Evolutionary conservation across 2,888 invertebrate genomes (phyloP).

Genomic region (Blera fallax): DNA sequence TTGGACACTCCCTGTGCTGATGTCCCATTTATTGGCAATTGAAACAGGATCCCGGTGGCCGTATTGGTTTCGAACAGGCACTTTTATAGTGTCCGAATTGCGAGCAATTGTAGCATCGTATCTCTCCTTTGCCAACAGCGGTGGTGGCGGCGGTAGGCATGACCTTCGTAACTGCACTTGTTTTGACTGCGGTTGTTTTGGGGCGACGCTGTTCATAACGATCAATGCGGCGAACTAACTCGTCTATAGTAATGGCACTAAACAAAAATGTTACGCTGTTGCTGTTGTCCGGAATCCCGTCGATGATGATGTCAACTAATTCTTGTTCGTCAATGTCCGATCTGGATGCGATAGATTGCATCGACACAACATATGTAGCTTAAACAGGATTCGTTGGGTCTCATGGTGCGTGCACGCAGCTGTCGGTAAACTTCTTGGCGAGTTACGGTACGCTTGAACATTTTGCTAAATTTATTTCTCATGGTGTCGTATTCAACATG

Average conservation of each 20-base stretch:
- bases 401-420: not conserved
- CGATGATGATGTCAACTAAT: constrained; percentile 8
- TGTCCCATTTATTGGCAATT: not conserved
- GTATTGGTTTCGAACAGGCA: not conserved
- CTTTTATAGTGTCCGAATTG: not conserved
- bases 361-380: not conserved
- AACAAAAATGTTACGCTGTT: not conserved
- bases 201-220: not conserved
- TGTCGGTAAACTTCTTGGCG: constrained; percentile 41
- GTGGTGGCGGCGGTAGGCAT: not conserved
- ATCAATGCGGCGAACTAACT: not conserved
- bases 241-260: not conserved
- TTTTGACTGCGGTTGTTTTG: not conserved
- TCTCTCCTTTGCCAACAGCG: not conserved
- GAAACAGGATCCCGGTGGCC: not conserved
- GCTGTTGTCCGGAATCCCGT: constrained; percentile 10
- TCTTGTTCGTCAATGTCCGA: constrained; percentile 5
- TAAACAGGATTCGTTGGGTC: not conserved
- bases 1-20: not conserved
- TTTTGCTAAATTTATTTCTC: not conserved
- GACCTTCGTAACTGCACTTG: not conserved
- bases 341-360: not conserved
- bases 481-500: not conserved
- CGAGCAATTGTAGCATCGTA: not conserved
- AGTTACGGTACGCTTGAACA: not conserved